Conservation (phyloP, 2,888 invertebrate species). For the Dynastes maya region DNA sequence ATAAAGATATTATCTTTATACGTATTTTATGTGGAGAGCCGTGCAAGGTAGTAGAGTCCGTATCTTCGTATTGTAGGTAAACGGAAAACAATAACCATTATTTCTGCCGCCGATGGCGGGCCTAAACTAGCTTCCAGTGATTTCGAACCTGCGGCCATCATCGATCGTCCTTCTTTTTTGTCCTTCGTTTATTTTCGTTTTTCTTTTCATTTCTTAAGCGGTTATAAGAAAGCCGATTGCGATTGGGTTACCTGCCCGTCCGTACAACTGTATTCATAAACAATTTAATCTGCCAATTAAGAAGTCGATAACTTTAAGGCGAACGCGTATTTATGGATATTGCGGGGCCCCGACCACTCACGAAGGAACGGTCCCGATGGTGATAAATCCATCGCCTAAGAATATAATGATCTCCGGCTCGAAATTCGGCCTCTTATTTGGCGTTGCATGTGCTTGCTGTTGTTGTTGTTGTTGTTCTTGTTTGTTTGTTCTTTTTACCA, state of each 20-base stretch:
- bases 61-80: neutral
- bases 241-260: slow-evolving; percentile 62
- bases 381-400: slow-evolving; percentile 61
- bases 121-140: slow-evolving; percentile 54
- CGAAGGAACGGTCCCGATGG: slow-evolving; percentile 56
- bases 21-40: too few relatives aligned
- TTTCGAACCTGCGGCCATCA: slow-evolving; percentile 36
- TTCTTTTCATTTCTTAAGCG: neutral
- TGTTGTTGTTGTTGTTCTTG: neutral
- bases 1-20: slow-evolving; percentile 40
- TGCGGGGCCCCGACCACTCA: slow-evolving; percentile 56
- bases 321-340: slow-evolving; percentile 63
- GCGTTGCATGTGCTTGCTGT: neutral
- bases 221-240: slow-evolving; percentile 48
- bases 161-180: slow-evolving; percentile 14
- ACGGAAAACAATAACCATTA: slow-evolving; percentile 37
- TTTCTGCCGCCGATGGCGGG: slow-evolving; percentile 31
- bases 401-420: slow-evolving; percentile 59
- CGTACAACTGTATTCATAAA: slow-evolving; percentile 64
- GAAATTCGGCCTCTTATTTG: slow-evolving; percentile 47
- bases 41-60: neutral
- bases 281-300: slow-evolving; percentile 66
- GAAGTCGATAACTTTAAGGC: slow-evolving; percentile 63
- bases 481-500: slow-evolving; percentile 40
- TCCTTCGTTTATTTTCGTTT: neutral